Evolutionary conservation across 2,113 vertebrate genomes (phyloP), one percentile per base, ranked within the genome.

Genomic region (Edolisoma coerulescens): DNA sequence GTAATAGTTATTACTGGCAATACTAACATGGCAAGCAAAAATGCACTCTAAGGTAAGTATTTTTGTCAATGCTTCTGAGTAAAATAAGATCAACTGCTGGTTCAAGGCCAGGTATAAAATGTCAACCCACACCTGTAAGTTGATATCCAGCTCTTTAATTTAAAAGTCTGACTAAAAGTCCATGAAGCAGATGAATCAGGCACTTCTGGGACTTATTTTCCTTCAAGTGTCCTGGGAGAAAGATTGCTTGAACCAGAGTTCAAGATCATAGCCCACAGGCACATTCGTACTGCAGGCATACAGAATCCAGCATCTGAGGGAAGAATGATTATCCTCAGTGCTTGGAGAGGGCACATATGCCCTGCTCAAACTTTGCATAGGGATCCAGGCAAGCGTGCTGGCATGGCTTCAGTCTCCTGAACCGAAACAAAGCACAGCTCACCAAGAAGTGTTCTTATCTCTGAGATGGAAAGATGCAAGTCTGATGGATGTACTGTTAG

Each of bases 81-180:
- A 96, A 86, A 97, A 32, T 87, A 96, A 93, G 82, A 96, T 96
- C 92, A 97, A 70, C 79, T 90, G 39, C 56, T 96, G 83, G 94
- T 95, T 83, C 71, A 80, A 78, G 89, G 94, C 86, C 86, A 96
- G 42, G 39, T 78, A 87, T 41, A 84, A 95, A 95, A 95, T 87
- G 91, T 94, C 93, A 90, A 71, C 71, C 74, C 64, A 76, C 56
- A 90, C 89, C 90, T 97, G 83, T 87, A 93, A 97, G 67, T 28
- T 94, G 87, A 52, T 78, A 82, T 69, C 90, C 90, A 83, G 63
- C 39, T 85, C 91, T 95, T 91, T 91, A 95, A 96, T 85, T 96
- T 95, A 42, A 5, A 91, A 91, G 87, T 88, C 79, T 83, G 83
- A 92, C 95, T 92, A 86, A 49, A 80, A 82, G 32, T 59, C 92